phyloP scores from a whole-genome alignment of 1,140 invertebrate species.

The Drosophila bipectinata region DNA sequence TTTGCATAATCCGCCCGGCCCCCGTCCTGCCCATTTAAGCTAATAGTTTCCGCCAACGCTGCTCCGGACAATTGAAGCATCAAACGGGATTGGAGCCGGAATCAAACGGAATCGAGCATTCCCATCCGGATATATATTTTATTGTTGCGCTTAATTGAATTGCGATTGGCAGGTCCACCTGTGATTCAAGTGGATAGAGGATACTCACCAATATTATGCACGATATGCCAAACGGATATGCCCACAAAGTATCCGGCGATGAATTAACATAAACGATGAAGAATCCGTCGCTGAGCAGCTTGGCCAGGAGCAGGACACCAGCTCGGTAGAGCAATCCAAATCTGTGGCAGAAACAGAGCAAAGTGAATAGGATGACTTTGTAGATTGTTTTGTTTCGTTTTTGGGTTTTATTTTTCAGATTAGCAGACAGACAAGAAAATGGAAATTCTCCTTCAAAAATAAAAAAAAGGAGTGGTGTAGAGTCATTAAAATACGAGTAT shows the following conservation, averaged over 20 bases:
- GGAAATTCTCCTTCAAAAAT: background rate
- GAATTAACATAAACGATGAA: slow-evolving; percentile 87
- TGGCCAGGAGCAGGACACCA: slow-evolving; percentile 86
- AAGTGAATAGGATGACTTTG: background rate
- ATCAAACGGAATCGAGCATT: slow-evolving; percentile 25
- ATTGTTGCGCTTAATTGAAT: slow-evolving; percentile 55
- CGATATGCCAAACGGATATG: slow-evolving; percentile 86
- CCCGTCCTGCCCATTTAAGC: background rate
- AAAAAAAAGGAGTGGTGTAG: background rate
- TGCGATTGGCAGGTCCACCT: slow-evolving; percentile 21
- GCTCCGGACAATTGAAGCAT: slow-evolving; percentile 2
- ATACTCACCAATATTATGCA: slow-evolving; percentile 86
- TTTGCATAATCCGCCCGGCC: slow-evolving; percentile 58
- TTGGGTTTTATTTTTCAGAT: slow-evolving; percentile 14
- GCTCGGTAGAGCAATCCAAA: slow-evolving; percentile 86
- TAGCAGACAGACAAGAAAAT: slow-evolving; percentile 16
- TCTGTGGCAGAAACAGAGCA: slow-evolving; percentile 72
- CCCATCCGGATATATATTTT: slow-evolving; percentile 7
- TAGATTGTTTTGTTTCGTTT: slow-evolving; percentile 32
- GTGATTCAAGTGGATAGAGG: slow-evolving; percentile 1
- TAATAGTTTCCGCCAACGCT: slow-evolving; percentile 59
- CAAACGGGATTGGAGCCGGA: slow-evolving; percentile 29
- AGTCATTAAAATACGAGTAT: slow-evolving; percentile 28
- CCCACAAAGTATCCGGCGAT: slow-evolving; percentile 84
- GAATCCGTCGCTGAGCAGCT: slow-evolving; percentile 85